Base-by-base conservation (phyloP, 1,140 invertebrate species). In the Hylaeus anthracinus region DNA sequence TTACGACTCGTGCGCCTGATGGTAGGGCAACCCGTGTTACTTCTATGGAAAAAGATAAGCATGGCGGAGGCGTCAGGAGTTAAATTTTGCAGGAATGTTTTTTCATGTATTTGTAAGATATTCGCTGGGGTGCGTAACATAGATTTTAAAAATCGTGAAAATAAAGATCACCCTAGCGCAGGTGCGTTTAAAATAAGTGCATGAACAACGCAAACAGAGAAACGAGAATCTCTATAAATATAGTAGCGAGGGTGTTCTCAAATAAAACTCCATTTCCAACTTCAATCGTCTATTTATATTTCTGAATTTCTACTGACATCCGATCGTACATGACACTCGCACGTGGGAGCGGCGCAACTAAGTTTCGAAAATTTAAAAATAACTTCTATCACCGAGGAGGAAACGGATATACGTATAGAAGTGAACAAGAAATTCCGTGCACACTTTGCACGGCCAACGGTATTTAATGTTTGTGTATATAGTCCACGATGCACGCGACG, bases 281-380 rank as follows among this genome's bases (percentile, higher is more conserved):
- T 92, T 90, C 82, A 90, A 88, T 90, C 74, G 71, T 88, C 88
- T 91, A 92, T 92, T 86, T 91, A 89, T 91, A 91, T 90, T 89
- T 91, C 73, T 86, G 84, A 72, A 90, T 89, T 90, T 82, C 88
- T 83, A 90, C 86, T 89, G 88, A 90, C 87, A 90, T 88, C 84
- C 84, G 87, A 90, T 91, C 87, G 86, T 90, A 91, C 88, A 90
- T 26, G 83, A 88, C 86, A 88, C 86, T 89, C 85, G 82, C 85
- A 87, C 81, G 77, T 88, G 86, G 88, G 85, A 89, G 86, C 83
- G 73, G 82, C 86, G 85, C 76, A 82, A 84, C 87, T 88, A 86
- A 88, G 88, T 86, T 86, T 89, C 79, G 69, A 86, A 82, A 82
- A 88, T 91, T 91, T 88, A 89, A 91, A 92, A 92, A 90, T 90